Evolutionary conservation across 2,888 invertebrate genomes (phyloP), one percentile per base, ranked within the genome.

Genomic region (Torymus texanus): DNA sequence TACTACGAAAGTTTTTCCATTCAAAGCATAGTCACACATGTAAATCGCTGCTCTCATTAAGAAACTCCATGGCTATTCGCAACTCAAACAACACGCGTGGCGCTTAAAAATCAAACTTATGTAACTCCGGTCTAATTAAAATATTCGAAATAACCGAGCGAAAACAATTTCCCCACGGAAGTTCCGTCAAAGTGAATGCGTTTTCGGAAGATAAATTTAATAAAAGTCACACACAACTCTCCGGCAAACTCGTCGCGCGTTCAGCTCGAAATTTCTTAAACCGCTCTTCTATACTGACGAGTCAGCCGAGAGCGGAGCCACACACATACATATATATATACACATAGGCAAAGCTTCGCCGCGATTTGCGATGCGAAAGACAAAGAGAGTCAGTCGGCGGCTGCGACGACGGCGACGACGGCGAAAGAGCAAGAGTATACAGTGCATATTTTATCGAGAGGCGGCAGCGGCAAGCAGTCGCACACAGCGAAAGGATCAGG

Each of bases 401-500:
- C 66, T 50, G 61, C 59, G 51, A 24, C n/a, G 51, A 14, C 59
- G 61, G 61, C 24, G 12, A 0, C 14, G 2, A n/a, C 16, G 21
- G 50, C 58, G 51, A 59, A 53, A 53, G 66, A 53, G 21, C 18
- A 53, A 51, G 66, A 51, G 53, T 51, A 51, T 24, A 66, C 66
- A 66, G 66, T 66, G 66, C 50, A 66, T 66, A 66, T 66, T 66
- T 66, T 66, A 66, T 51, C 51, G 50, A 53, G 21, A 51, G 66
- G 8, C 21, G 53, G 29, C 63, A 41, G 29, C 29, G n/a, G n/a
- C 18, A 53, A 18, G 13, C 50, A 3, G 24, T 21, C 13, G 53
- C 53, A 21, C 66, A 53, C 24, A 24, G 62, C 8, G 29, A 29
- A 29, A 29, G 29, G 29, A 29, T 29, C 29, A 29, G 29, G 29